Conservation (phyloP, 2,113 vertebrate species). For the Regulus satrapa region DNA sequence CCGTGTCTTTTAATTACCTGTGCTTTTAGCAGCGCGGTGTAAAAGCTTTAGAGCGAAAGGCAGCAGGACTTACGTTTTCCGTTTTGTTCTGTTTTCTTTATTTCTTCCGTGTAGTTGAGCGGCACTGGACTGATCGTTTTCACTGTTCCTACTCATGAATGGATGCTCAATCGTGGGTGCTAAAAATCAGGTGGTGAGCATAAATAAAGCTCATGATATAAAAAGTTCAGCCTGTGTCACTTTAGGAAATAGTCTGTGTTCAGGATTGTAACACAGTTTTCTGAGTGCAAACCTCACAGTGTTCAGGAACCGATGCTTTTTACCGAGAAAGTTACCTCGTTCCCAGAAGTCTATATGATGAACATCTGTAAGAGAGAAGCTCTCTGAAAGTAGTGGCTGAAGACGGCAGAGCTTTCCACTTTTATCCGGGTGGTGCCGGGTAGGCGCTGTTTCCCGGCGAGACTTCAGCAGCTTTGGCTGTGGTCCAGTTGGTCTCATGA, state of each 20-base stretch:
- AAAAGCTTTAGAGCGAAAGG: not conserved
- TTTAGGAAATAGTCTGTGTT: not conserved
- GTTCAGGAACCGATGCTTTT: not conserved
- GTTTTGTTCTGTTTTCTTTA: not conserved
- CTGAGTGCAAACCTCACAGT: not conserved
- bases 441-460: not conserved
- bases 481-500: not conserved
- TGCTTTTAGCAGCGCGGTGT: fast-evolving
- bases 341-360: not conserved
- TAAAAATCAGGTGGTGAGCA: not conserved
- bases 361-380: not conserved
- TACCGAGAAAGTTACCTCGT: not conserved
- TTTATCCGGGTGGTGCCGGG: not conserved
- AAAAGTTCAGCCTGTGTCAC: not conserved
- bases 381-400: not conserved
- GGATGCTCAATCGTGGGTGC: not conserved
- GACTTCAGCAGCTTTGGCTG: not conserved
- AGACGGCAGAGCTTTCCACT: not conserved
- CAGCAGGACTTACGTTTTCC: fast-evolving
- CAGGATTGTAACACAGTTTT: not conserved
- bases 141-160: not conserved
- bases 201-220: not conserved
- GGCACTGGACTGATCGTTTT: fast-evolving
- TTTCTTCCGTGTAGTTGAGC: not conserved
- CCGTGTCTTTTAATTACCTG: not conserved